A percentile compares a stretch with the other conserved stretches of the same genome.
Conservation (phyloP, 2,888 invertebrate genomes). For the Drosophila melanocephala region DNA sequence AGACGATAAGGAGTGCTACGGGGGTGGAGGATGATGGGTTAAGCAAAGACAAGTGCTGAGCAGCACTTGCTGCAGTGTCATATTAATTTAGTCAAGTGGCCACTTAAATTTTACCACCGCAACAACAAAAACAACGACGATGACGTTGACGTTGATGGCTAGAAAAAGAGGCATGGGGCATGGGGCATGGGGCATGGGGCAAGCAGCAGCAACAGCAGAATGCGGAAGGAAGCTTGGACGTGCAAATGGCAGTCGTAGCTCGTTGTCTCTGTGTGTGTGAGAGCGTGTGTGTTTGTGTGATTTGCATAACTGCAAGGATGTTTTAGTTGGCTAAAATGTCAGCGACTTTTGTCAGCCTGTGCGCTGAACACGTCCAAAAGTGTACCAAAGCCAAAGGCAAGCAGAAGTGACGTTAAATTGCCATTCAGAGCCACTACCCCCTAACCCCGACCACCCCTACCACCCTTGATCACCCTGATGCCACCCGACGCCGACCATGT, state of each 20-base stretch:
- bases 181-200: not conserved
- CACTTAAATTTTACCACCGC: conserved; percentile 76
- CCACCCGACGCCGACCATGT: conserved; percentile 14
- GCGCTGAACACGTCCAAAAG: conserved; percentile 21
- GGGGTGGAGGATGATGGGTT: not conserved
- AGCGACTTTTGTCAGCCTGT: conserved; percentile 54
- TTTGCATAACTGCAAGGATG: conserved; percentile 74
- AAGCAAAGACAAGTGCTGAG: conserved; percentile 60
- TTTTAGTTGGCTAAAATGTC: conserved; percentile 70
- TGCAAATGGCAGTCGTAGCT: conserved; percentile 62
- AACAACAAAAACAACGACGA: conserved; percentile 41
- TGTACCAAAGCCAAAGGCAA: conserved; percentile 26
- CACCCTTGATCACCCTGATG: not conserved
- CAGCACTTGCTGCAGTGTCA: conserved; percentile 75
- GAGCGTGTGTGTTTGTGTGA: conserved; percentile 29
- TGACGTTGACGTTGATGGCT: conserved; percentile 30
- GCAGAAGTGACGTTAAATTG: conserved; percentile 21
- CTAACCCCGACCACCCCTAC: not conserved
- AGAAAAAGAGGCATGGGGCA: not conserved
- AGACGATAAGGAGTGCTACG: conserved; percentile 27
- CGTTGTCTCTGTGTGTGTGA: conserved; percentile 8
- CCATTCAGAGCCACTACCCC: not conserved
- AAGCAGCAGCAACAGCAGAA: conserved; percentile 9
- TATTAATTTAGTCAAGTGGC: conserved; percentile 80
- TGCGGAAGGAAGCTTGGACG: conserved; percentile 45